Percentiles rank a stretch among this genome's conserved stretches.
phyloP scores from a whole-genome alignment of 2,113 vertebrate species.

The Geothlypis trichas region DNA sequence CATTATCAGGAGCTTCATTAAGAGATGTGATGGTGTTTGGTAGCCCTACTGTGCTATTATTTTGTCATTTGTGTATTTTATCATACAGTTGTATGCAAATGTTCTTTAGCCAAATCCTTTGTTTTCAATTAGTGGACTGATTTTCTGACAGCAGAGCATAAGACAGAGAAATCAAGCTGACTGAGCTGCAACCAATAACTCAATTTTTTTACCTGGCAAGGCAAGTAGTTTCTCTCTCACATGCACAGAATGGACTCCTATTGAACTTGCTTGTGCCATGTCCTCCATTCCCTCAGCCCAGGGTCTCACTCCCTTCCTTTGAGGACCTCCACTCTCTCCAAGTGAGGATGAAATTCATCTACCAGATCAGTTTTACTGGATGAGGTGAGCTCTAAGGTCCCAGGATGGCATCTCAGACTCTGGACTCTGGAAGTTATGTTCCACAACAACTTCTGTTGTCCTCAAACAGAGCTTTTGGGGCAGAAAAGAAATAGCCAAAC shows the following conservation, averaged over 20 bases:
- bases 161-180: neutral
- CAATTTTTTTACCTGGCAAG: neutral
- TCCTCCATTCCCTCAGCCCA: neutral
- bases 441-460: neutral
- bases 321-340: neutral
- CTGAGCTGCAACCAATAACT: neutral
- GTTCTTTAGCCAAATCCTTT: neutral
- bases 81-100: neutral
- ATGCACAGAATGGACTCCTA: neutral
- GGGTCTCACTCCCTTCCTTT: neutral
- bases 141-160: neutral
- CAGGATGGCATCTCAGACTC: neutral
- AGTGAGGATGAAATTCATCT: neutral
- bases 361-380: neutral
- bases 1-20: neutral
- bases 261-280: neutral
- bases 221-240: neutral
- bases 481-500: neutral
- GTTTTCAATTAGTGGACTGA: neutral
- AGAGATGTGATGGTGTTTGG: neutral
- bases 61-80: neutral
- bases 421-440: neutral
- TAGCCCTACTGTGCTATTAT: neutral
- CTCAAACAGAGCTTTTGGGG: neutral
- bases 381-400: neutral